Base-by-base conservation (phyloP, 1,140 invertebrate species). In the Zeugodacus cucurbitae region DNA sequence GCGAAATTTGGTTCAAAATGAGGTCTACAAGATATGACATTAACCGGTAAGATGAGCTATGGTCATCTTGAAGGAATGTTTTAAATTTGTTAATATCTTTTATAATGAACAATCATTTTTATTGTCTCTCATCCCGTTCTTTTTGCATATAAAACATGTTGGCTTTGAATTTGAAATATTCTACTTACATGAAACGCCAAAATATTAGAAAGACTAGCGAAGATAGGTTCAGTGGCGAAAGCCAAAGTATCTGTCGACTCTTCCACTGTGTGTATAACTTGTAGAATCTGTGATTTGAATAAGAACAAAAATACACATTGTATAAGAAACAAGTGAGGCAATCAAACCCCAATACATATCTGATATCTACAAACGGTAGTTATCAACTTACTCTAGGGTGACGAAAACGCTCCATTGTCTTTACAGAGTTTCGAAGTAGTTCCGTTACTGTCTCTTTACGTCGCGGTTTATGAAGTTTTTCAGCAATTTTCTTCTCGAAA, bases 381-480 rank as follows among this genome's bases (percentile, higher is more conserved):
- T 32, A 17, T 86, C 44, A 3, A 54, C 90, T 91, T 89, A 97
- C 95, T 94, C 98, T 98, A 2, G 98, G 97, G 94, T 99, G 98
- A 37, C 97, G 95, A 91, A 97, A 96, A 86, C 97, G 94, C 92
- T 98, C 97, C 91, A 99, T 94, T 90, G 97, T 96, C 29, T 95
- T 94, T 1, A 99, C 96, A 74, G 97, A 97, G 89, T 95, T 95
- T 48, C 97, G 94, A n/a, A 99, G 94, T 64, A 98, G 96, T 92
- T 99, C 98, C 1, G 98, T 96, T 62, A 99, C 97, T 7, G 96
- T 97, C 91, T 99, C 98, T 92, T 98, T 97, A 64, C 97, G 95
- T 90, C 98, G 97, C 4, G 98, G 98, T 91, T 98, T 99, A 94
- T 98, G 97, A 67, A 99, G 94, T 93, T 99, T 99, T 91, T 99